phyloP scores from a whole-genome alignment of 2,888 invertebrate genomes.

The Coelinius sp. region DNA sequence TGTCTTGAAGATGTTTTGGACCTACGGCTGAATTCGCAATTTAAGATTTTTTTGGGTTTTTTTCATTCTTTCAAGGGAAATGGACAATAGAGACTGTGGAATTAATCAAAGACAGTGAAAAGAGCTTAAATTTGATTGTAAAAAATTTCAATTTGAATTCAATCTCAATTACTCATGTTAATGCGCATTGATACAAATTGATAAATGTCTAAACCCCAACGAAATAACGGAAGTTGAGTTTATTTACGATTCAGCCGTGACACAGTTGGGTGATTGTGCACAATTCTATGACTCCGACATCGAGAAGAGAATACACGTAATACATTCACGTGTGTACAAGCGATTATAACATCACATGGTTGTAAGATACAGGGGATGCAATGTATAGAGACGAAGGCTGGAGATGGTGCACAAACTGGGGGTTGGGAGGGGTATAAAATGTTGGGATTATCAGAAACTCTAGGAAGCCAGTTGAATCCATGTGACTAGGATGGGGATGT shows the following conservation, averaged over 20 bases:
- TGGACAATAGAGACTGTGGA: not conserved
- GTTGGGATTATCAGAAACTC: slow-evolving; percentile 64
- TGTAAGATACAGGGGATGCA: slow-evolving; percentile 59
- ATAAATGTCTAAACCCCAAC: no score
- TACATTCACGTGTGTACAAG: slow-evolving; percentile 11
- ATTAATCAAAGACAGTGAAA: not conserved
- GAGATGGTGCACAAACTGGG: slow-evolving; percentile 55
- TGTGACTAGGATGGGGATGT: slow-evolving; percentile 50
- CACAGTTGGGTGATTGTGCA: slow-evolving; percentile 45
- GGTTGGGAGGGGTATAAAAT: slow-evolving; percentile 60
- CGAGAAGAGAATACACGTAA: not conserved
- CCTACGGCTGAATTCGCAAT: slow-evolving; percentile 10
- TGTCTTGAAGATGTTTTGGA: not conserved
- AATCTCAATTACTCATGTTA: no score
- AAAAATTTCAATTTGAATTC: no score
- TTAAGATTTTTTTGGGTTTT: not conserved
- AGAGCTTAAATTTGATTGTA: no score
- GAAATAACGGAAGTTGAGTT: not conserved
- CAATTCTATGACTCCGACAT: not conserved
- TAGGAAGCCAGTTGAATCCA: slow-evolving; percentile 50
- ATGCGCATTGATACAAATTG: not conserved
- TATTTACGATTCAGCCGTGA: slow-evolving; percentile 58
- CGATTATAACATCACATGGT: slow-evolving; percentile 63
- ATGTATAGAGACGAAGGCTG: not conserved
- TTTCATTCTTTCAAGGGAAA: no score